These are phyloP conservation scores for Helarctos malayanus DNA, from an alignment of 2,797 vertebrate genomes.

Conservation along the genomic window DNA sequence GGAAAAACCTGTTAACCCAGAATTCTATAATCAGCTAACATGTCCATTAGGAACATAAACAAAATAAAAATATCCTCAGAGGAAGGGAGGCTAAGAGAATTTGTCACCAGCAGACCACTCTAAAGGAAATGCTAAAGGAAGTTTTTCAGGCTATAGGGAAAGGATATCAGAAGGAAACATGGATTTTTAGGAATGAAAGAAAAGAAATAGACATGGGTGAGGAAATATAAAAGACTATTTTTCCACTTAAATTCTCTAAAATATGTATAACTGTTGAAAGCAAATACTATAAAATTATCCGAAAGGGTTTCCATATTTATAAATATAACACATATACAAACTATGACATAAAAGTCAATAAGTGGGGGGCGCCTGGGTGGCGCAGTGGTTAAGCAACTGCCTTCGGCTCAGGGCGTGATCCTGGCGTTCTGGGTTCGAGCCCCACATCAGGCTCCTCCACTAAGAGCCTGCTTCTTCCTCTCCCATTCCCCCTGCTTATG, in stretches of 20 bases:
- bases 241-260: not conserved
- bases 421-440: too few relatives aligned
- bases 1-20: not conserved
- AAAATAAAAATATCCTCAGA: not conserved
- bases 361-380: too few relatives aligned
- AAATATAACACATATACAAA: not conserved
- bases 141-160: not conserved
- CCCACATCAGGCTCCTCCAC: too few relatives aligned
- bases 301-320: not conserved
- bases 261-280: not conserved
- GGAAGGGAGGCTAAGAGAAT: slow-evolving; percentile 1
- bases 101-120: not conserved
- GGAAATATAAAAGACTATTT: not conserved
- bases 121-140: not conserved
- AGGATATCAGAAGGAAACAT: not conserved
- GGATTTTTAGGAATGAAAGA: not conserved
- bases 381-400: too few relatives aligned
- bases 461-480: too few relatives aligned
- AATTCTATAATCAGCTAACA: slow-evolving; percentile 32
- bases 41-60: not conserved
- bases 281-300: slow-evolving; percentile 19
- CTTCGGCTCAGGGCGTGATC: too few relatives aligned
- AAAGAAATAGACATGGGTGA: not conserved
- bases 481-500: too few relatives aligned
- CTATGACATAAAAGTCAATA: not conserved